Evolutionary conservation across 2,113 vertebrate species (phyloP).

Genomic region (Syngnathus scovelli): DNA sequence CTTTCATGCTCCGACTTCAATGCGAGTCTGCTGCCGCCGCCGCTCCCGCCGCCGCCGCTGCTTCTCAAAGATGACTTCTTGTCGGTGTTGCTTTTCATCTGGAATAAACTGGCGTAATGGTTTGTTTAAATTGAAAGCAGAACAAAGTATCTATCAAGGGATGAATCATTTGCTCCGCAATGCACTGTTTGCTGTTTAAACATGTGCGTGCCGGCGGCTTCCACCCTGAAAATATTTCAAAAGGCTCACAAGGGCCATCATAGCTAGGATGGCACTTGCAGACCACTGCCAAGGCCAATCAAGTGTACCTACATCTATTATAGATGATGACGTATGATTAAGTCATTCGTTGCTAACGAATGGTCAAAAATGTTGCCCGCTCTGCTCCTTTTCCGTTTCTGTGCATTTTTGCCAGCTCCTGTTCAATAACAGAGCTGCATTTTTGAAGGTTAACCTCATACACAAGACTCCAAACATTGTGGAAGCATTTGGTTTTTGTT

Average conservation of each 20-base stretch:
- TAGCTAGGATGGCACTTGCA: background rate
- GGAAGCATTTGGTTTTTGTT: background rate
- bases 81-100: conserved; percentile 38
- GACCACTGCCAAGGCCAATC: background rate
- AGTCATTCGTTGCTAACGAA: background rate
- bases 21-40: conserved; percentile 10
- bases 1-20: conserved; percentile 19
- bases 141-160: conserved; percentile 23
- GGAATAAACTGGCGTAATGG: conserved; percentile 27
- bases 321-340: background rate
- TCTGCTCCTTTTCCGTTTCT: too few relatives aligned
- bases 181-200: conserved; percentile 31
- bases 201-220: conserved; percentile 7
- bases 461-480: background rate
- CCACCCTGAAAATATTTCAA: background rate
- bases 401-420: background rate
- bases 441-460: background rate
- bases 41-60: background rate
- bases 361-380: background rate
- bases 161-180: conserved; percentile 27
- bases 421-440: background rate
- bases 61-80: conserved; percentile 16
- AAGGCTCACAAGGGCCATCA: background rate
- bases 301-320: background rate
- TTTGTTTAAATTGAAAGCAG: conserved; percentile 33